Conservation (phyloP, 2,888 invertebrate species). For the Euclidia mi region DNA sequence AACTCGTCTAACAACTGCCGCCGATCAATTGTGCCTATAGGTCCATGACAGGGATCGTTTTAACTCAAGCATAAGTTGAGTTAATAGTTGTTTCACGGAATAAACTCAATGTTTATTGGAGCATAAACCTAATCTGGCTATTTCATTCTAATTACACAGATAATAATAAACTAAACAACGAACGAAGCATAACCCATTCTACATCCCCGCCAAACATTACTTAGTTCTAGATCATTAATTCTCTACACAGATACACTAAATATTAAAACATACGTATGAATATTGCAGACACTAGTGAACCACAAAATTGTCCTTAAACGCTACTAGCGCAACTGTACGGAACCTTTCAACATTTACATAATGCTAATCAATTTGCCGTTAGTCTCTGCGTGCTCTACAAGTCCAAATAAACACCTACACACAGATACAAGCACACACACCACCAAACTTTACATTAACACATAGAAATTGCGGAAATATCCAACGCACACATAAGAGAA, state of each 20-base stretch:
- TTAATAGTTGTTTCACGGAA: too few relatives aligned
- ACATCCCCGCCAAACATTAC: not conserved
- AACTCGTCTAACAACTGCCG: too few relatives aligned
- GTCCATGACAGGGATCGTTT: too few relatives aligned
- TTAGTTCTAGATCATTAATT: not conserved
- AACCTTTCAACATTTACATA: slow-evolving; percentile 26
- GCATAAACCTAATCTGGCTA: too few relatives aligned
- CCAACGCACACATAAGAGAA: too few relatives aligned
- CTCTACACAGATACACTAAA: not conserved
- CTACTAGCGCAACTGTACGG: slow-evolving; percentile 4
- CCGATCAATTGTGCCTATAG: too few relatives aligned
- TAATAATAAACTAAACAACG: not conserved
- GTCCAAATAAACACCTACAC: slow-evolving; percentile 1
- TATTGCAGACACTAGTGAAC: slow-evolving; percentile 1
- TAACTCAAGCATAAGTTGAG: too few relatives aligned
- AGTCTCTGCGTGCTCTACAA: slow-evolving; percentile 7
- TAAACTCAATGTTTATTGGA: not conserved
- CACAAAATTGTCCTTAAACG: slow-evolving; percentile 2
- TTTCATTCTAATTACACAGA: not conserved
- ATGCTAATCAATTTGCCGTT: slow-evolving; percentile 31
- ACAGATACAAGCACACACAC: not conserved
- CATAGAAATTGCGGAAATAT: too few relatives aligned
- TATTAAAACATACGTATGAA: slow-evolving; percentile 1
- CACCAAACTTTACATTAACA: too few relatives aligned
- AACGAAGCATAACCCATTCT: not conserved